Percentiles rank a stretch among this genome's conserved stretches.
These are phyloP conservation scores for Trichechus manatus DNA, from an alignment of 2,113 vertebrate genomes.

Conservation along the genomic window DNA sequence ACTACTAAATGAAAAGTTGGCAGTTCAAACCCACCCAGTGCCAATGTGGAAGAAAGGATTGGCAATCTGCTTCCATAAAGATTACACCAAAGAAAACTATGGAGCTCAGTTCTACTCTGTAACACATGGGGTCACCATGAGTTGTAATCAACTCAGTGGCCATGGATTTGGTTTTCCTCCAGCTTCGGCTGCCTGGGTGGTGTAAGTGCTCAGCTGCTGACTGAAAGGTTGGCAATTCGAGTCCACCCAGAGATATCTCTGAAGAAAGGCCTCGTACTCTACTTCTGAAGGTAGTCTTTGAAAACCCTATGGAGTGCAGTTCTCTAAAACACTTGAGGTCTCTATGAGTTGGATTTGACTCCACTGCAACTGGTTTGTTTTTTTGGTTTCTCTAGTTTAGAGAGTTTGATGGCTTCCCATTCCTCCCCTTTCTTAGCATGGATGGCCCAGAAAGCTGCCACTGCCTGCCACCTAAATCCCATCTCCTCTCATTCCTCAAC, in stretches of 20 bases:
- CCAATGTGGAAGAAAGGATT: background rate
- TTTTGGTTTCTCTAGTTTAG: background rate
- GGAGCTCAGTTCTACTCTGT: background rate
- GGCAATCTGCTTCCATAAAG: background rate
- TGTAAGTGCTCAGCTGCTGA: background rate
- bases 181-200: background rate
- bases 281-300: background rate
- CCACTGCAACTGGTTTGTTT: background rate
- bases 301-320: background rate
- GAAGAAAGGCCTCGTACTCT: background rate
- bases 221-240: background rate
- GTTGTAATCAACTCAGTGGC: background rate
- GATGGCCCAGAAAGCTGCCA: background rate
- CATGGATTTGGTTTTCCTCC: background rate
- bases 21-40: background rate
- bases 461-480: background rate
- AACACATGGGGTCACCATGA: background rate
- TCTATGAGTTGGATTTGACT: background rate
- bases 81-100: background rate
- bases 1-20: background rate
- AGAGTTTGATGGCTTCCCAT: background rate
- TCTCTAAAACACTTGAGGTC: background rate
- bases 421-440: fast-evolving
- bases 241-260: background rate
- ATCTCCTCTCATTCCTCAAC: background rate